Conservation (phyloP, 2,888 invertebrate species). For the Malacosoma neustria region DNA sequence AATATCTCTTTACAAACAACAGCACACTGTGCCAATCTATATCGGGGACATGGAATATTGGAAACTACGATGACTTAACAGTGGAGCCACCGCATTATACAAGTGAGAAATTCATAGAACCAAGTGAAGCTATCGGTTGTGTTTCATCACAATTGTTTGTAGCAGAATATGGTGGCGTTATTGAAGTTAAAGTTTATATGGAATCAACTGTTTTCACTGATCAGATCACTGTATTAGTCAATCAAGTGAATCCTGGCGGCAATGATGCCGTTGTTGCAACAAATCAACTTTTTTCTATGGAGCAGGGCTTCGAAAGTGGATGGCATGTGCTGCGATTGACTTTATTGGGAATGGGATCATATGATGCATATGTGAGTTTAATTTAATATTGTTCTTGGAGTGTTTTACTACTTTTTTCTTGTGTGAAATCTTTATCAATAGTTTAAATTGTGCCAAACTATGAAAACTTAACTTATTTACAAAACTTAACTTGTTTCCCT, state of each 20-base stretch:
- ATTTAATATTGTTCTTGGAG: no score
- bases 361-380: constrained; percentile 22
- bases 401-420: no score
- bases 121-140: constrained; percentile 8
- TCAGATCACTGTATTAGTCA: constrained; percentile 17
- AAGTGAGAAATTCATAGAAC: constrained; percentile 10
- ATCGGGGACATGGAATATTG: constrained; percentile 7
- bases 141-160: constrained; percentile 8
- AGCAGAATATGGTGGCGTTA: constrained; percentile 12
- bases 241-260: constrained; percentile 10
- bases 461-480: no score
- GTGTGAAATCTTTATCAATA: no score
- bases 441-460: no score
- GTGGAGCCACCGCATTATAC: constrained; percentile 3
- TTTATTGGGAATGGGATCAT: constrained; percentile 3
- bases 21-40: constrained; percentile 6
- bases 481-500: no score
- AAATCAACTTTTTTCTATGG: constrained; percentile 7
- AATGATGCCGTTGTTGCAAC: constrained; percentile 16
- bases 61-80: constrained; percentile 7
- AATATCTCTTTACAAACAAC: constrained; percentile 2
- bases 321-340: constrained; percentile 17
- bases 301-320: constrained; percentile 13
- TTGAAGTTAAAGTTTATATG: constrained; percentile 24
- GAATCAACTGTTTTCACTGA: constrained; percentile 11